Evolutionary conservation across 2,888 invertebrate genomes (phyloP), one percentile per base, ranked within the genome.

Genomic region (Liposcelis brunnea): DNA sequence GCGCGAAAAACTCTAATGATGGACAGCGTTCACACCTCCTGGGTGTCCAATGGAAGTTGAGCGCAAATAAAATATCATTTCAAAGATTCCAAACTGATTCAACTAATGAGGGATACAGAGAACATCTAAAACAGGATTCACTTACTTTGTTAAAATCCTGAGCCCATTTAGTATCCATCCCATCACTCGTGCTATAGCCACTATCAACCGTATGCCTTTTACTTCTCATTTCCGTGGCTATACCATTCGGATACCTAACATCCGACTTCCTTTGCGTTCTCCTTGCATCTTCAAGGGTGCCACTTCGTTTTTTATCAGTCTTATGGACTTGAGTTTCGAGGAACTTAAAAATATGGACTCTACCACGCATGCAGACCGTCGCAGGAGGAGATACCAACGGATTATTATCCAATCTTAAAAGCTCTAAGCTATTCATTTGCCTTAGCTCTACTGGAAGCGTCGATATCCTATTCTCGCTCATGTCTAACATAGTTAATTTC

Each of bases 341-440:
- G 67, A 83, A 91, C 64, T 93, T 93, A 70, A 91, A 91, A 56
- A 94, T 86, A 65, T 94, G 93, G 59, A 89, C 85, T 59, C 87
- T 75, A 55, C 94, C 93, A 62, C 90, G 77, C 66, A 81, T 81
- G 67, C 91, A 93, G 54, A 93, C 90, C 64, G 85, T 82, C 52
- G 90, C 86, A 50, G 93, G 91, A 51, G 94, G 94, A 54, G 83
- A 81, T 51, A 84, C 83, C 44, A 94, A 69, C 31, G 94, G 93
- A 65, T 94, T 94, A 62, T 90, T 81, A 58, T 85, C 80, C 56
- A 93, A 68, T 56, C 76, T 71, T 48, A 94, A 71, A 51, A 83
- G 82, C 54, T 87, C 80, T 53, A 94, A 68, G 40, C 78, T 76
- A 54, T 71, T 74, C 84, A 94, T 90, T 59, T 80, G 79, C 52